Conservation (phyloP, 2,888 invertebrate genomes). For the Lumbricus terrestris region DNA sequence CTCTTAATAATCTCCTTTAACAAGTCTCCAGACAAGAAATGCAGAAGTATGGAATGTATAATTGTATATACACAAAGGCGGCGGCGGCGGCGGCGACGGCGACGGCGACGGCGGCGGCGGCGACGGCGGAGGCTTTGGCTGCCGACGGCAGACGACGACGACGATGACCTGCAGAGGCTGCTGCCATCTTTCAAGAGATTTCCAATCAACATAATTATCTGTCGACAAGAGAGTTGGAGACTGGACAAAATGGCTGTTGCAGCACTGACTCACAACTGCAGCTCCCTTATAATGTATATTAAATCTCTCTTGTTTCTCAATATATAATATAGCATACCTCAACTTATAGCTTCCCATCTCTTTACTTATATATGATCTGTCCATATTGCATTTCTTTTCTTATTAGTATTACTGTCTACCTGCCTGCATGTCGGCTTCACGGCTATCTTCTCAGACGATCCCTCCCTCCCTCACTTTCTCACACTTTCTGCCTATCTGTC, state of each 20-base stretch:
- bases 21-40: not conserved
- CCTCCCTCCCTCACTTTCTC: not conserved
- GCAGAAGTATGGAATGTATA: no score
- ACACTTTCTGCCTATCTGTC: not conserved
- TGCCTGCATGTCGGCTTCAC: not conserved
- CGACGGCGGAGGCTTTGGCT: not conserved
- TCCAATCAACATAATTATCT: not conserved
- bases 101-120: not conserved
- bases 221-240: not conserved
- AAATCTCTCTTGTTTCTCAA: no score
- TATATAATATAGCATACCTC: no score
- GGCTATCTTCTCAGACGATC: no score
- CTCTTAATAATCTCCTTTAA: not conserved
- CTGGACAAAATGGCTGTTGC: no score
- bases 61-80: not conserved
- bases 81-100: not conserved
- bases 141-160: no score
- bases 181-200: not conserved
- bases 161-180: not conserved
- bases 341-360: not conserved
- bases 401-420: not conserved
- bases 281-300: not conserved
- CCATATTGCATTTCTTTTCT: not conserved
- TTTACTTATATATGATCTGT: not conserved
- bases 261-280: not conserved